These are phyloP conservation scores for Chirona hameri DNA, from an alignment of 2,888 invertebrate species.

Conservation along the genomic window DNA sequence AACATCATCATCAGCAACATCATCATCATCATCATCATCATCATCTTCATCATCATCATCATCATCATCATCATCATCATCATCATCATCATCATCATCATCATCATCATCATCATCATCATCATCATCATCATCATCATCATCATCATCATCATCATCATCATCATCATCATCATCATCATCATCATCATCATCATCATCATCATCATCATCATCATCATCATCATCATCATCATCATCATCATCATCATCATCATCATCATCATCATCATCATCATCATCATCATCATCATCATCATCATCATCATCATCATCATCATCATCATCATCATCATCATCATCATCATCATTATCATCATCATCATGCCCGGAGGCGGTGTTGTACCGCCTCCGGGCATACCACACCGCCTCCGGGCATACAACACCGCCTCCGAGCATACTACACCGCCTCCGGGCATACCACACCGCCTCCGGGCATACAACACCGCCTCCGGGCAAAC, in stretches of 20 bases:
- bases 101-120: background rate
- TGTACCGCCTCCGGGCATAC: too few relatives aligned
- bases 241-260: constrained; percentile 22
- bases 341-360: constrained; percentile 22
- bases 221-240: constrained; percentile 11
- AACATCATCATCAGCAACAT: too few relatives aligned
- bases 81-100: constrained; percentile 22
- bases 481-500: too few relatives aligned
- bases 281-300: background rate
- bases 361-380: too few relatives aligned
- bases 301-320: constrained; percentile 22
- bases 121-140: background rate
- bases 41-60: constrained; percentile 10
- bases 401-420: too few relatives aligned
- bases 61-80: constrained; percentile 22
- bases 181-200: constrained; percentile 10
- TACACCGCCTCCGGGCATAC: too few relatives aligned
- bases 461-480: too few relatives aligned
- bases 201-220: background rate
- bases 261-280: background rate
- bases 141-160: constrained; percentile 22
- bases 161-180: constrained; percentile 22
- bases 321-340: constrained; percentile 22
- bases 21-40: too few relatives aligned
- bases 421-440: too few relatives aligned